Evolutionary conservation across 2,797 vertebrate genomes (phyloP), one percentile per base, ranked within the genome.

Genomic region (Macropus fuliginosus): DNA sequence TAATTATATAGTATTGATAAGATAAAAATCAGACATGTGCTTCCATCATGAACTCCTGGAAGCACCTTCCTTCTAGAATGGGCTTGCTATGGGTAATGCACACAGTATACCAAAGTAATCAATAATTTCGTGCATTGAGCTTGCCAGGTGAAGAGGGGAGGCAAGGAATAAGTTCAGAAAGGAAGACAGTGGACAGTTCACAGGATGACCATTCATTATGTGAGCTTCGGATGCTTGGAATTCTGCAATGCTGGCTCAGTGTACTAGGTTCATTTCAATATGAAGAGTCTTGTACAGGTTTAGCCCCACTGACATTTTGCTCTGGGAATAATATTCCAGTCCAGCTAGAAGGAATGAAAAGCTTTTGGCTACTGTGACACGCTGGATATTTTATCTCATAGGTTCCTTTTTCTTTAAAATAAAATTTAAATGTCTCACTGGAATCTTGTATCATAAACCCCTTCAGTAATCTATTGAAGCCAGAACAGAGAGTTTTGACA

Each of bases 281-380:
- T 96, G 89, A 92, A 96, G 92, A 50, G 5, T 95, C 96, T 95
- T 31, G 0, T 92, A 87, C 3, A 10, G 57, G 96, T 96, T 95
- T 96, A 97, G 93, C 62, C 29, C 66, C 94, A 8, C 94, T 94
- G 97, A 97, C 97, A 97, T 96, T 96, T 97, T 96, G 95, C 94
- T 95, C 91, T 93, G 93, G 91, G 94, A 96, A 93, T 94, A 93
- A 54, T 94, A 95, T 98, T 97, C 97, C 56, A 97, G 96, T 97
- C 94, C 93, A 97, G 92, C 90, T 96, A 95, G 97, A 97, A 95
- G 55, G 91, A 91, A 94, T 96, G 96, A 95, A 90, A 95, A 24
- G 50, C 94, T 81, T 97, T 95, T 96, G 94, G 97, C 97, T 95
- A 9, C 93, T 81, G 62, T 55, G 92, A 92, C 95, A 4, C 95